phyloP scores from a whole-genome alignment of 2,113 vertebrate species.

The Malurus elegans region DNA sequence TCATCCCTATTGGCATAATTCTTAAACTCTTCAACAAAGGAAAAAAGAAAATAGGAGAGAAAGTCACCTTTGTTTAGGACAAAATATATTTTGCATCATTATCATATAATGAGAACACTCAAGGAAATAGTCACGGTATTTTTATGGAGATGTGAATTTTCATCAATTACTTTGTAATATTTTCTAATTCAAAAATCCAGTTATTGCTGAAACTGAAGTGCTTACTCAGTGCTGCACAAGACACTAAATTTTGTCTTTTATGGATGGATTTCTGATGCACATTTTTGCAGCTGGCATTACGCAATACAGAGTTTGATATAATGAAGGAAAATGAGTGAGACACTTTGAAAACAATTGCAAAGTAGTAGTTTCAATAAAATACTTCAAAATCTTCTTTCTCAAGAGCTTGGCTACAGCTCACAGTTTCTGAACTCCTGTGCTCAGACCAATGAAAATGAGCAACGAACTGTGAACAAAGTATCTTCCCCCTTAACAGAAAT shows the following conservation, averaged over 20 bases:
- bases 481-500: not conserved
- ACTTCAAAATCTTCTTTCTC: not conserved
- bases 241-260: not conserved
- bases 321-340: not conserved
- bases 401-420: not conserved
- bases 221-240: not conserved
- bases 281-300: not conserved
- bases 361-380: not conserved
- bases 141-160: not conserved
- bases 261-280: not conserved
- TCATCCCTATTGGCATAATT: not conserved
- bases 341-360: not conserved
- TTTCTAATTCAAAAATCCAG: not conserved
- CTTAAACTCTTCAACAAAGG: not conserved
- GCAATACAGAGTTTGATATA: not conserved
- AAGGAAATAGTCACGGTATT: not conserved
- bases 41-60: not conserved
- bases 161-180: not conserved
- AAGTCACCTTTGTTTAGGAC: not conserved
- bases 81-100: not conserved
- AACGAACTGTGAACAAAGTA: not conserved
- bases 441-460: not conserved
- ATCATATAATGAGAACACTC: not conserved
- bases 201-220: not conserved
- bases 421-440: not conserved